Evolutionary conservation across 2,113 vertebrate genomes (phyloP), one percentile per base, ranked within the genome.

Genomic region (Misgurnus anguillicaudatus): DNA sequence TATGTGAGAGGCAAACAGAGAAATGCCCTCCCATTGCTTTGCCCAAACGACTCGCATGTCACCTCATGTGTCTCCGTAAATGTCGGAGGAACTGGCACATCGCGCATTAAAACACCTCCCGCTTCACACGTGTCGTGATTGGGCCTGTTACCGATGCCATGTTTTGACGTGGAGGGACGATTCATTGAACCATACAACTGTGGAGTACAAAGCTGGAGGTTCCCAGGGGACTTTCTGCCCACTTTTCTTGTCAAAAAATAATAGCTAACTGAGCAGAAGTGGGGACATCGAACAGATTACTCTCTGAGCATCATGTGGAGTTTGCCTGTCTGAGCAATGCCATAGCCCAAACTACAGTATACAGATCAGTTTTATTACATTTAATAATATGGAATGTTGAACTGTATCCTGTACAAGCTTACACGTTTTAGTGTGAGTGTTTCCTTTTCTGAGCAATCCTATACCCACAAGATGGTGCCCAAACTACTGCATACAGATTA

Each of bases 161-260:
- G 64, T 79, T 83, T 74, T 83, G 76, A 79, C 64, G 38, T 68
- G 76, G 73, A 75, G 69, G 31, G 53, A 79, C 68, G 45, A 79
- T 55, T 61, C 76, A 79, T 41, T 82, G 81, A 79, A 73, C 48
- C 71, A 31, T 73, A 51, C 64, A 48, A 39, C 53, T 66, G 57
- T 82, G 77, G 71, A 71, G 70, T 42, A 67, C 74, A 65, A 11
- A 42, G 58, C 72, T 58, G 60, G 14, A 47, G 24, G 45, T 62
- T 76, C 63, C 73, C 63, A 38, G 42, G 39, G 72, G 77, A 79
- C 41, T 62, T 67, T 14, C 68, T 67, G 19, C 60, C 75, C 72
- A 83, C 53, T 77, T 80, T 80, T 72, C 17, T 57, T 77, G 19
- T 71, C 47, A 71, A 39, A 80, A 51, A 64, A 74, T 70, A 82